A percentile compares a stretch with the other conserved stretches of the same genome.
Evolutionary conservation across 2,797 vertebrate genomes (phyloP).

Genomic region (Oreochromis mossambicus): DNA sequence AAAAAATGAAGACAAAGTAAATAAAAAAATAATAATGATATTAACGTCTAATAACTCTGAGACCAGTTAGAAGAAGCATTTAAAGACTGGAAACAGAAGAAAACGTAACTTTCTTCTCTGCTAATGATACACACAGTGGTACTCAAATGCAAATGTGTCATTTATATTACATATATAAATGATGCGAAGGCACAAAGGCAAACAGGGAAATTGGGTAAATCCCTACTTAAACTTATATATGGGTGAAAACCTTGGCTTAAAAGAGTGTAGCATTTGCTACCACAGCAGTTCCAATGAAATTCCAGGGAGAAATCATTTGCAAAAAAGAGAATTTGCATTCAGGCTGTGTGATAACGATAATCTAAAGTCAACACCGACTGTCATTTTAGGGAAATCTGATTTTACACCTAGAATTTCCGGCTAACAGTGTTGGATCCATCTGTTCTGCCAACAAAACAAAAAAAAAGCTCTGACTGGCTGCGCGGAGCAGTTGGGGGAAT

Average conservation of each 20-base stretch:
- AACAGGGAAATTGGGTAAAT: background rate
- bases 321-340: constrained; percentile 4
- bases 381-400: background rate
- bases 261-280: background rate
- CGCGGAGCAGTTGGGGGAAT: background rate
- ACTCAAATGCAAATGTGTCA: background rate
- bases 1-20: background rate
- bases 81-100: rapidly evolving
- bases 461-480: background rate
- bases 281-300: background rate
- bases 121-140: background rate
- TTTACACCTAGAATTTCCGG: background rate
- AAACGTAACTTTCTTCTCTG: rapidly evolving
- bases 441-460: background rate
- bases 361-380: background rate
- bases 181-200: background rate
- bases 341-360: background rate
- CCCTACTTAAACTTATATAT: background rate
- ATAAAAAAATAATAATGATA: background rate
- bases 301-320: background rate
- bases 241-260: background rate
- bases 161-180: background rate
- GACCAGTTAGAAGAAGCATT: background rate
- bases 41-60: background rate
- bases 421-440: background rate